A percentile compares a stretch with the other conserved stretches of the same genome.
Evolutionary conservation across 2,888 invertebrate genomes (phyloP).

Genomic region (Ectobius pallidus): DNA sequence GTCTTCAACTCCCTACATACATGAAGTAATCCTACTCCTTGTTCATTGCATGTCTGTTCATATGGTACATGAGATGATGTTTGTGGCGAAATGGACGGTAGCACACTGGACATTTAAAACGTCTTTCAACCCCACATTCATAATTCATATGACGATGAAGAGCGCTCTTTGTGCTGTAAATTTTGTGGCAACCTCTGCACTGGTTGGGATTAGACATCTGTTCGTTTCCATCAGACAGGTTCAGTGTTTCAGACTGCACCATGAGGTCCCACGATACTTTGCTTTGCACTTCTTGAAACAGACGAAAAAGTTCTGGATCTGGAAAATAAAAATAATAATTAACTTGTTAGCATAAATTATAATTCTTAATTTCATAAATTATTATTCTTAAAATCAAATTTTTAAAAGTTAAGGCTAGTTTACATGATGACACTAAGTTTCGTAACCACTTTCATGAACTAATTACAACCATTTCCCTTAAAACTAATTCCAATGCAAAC

Average conservation of each 20-base stretch:
- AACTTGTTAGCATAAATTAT: too few species aligned
- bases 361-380: too few species aligned
- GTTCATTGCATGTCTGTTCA: slow-evolving; percentile 44
- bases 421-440: too few species aligned
- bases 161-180: background rate
- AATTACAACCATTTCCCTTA: too few species aligned
- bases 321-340: too few species aligned
- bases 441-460: too few species aligned
- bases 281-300: background rate
- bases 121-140: slow-evolving; percentile 8
- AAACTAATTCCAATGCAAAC: too few species aligned
- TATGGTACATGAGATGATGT: slow-evolving; percentile 61
- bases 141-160: background rate
- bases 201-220: background rate
- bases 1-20: too few species aligned
- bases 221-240: background rate
- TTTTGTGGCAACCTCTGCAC: background rate
- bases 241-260: too few species aligned
- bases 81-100: slow-evolving; percentile 60
- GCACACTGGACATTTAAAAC: slow-evolving; percentile 22
- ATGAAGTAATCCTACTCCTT: background rate
- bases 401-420: too few species aligned
- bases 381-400: too few species aligned
- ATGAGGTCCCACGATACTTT: background rate
- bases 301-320: slow-evolving; percentile 4